Base-by-base conservation (phyloP, 2,888 invertebrate genomes). In the Chloromyia formosa region DNA sequence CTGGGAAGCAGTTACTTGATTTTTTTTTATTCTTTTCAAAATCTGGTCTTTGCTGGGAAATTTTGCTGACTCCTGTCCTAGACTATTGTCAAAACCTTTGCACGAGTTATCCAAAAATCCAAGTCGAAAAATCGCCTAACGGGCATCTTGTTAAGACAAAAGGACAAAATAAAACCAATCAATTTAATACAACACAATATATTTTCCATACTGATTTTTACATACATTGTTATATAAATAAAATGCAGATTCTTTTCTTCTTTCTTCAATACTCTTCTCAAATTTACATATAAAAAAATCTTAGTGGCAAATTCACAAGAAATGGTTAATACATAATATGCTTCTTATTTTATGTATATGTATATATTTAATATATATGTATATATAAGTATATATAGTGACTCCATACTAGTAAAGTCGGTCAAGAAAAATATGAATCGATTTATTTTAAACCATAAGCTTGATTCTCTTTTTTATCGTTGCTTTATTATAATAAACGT, bases 211-310 rank as follows among this genome's bases (percentile, higher is more conserved):
- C 20, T 66, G 18, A 20, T 42, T 66, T 40, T 10, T 66, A 66
- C 49, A 66, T 66, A 66, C 27, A 35, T 35, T 35, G 7, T 23
- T 49, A 18, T 49, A 66, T 49, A 66, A 66, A 66, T 66, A 45
- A 66, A 66, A 49, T 66, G 45, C 66, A 66, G 66, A 66, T 66
- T 66, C 66, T 7, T 66, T 49, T n/a, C n/a, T n/a, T n/a, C n/a
- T n/a, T n/a, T n/a, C n/a, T n/a, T 49, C 2, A 35, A 35, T 35
- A 66, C 35, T 45, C 45, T 45, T 66, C 27, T 66, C 45, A 66
- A 66, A 49, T 35, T 35, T 35, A 35, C 27, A 35, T 35, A 35
- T 35, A 35, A 4, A 35, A 35, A 35, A 35, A 35, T 35, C 27
- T 35, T 66, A 64, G 40, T 16, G 27, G 27, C 42, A 49, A 45